Evolutionary conservation across 2,888 invertebrate genomes (phyloP), one percentile per base, ranked within the genome.

Genomic region (Priapulus caudatus): DNA sequence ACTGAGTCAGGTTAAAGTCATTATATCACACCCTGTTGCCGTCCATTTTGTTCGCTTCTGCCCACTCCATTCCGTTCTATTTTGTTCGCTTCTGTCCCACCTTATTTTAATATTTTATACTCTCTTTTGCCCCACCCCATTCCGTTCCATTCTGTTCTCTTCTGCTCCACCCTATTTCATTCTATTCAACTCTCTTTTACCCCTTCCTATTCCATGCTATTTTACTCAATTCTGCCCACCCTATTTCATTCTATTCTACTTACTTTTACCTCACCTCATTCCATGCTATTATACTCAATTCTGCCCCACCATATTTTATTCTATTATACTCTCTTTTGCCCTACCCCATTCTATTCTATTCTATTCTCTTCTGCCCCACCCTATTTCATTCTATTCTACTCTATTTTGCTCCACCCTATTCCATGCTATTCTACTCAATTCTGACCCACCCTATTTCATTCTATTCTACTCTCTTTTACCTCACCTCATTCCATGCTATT

Each of bases 61-160:
- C n/a, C 33, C n/a, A 33, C n/a, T 33, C 33, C n/a, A 33, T 33
- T 33, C 33, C n/a, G n/a, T 33, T 33, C 33, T 33, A 33, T 33
- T 33, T n/a, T 33, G n/a, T 33, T 33, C 33, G 10, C 10, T 33
- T 33, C 33, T 33, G n/a, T n/a, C n/a, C 33, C n/a, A 33, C 33
- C n/a, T n/a, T 33, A 33, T n/a, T 33, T n/a, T 33, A 33, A 10
- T 33, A 10, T 33, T 10, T 33, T 33, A 10, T 33, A 33, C n/a
- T 33, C 33, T 33, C 10, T 33, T 33, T n/a, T 33, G n/a, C n/a
- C n/a, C 33, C n/a, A 33, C n/a, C n/a, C 33, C n/a, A 33, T 33
- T 33, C 33, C n/a, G n/a, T 33, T 33, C 33, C n/a, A 33, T 33
- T 33, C 33, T 33, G n/a, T 33, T 33, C 33, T 33, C 10, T 33